Conservation (phyloP, 2,113 vertebrate genomes). For the Heteronetta atricapilla region DNA sequence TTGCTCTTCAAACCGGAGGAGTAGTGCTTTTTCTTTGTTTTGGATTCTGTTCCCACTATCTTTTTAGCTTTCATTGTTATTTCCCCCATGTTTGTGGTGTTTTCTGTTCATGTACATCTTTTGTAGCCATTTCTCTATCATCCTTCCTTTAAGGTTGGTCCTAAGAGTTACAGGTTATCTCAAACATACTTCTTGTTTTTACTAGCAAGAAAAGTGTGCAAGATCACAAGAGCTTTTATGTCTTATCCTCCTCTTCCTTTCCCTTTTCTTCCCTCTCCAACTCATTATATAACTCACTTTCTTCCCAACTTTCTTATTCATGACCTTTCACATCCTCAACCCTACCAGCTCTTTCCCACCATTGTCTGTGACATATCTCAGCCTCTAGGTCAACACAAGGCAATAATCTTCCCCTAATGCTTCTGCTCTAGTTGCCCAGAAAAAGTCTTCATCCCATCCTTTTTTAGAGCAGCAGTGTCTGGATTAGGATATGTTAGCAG, state of each 20-base stretch:
- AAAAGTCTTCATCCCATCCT: background rate
- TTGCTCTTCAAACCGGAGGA: background rate
- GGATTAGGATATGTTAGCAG: background rate
- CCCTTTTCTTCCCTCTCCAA: background rate
- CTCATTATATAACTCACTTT: background rate
- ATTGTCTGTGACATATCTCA: background rate
- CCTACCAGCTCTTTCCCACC: background rate
- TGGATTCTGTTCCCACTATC: background rate
- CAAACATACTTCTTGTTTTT: background rate
- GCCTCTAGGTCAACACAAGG: background rate
- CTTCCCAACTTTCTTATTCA: background rate
- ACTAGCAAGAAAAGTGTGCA: background rate
- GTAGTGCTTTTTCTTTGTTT: background rate
- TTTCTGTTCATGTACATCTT: background rate
- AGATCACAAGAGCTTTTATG: background rate
- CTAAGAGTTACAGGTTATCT: background rate
- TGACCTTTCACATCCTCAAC: background rate
- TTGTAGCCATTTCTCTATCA: background rate
- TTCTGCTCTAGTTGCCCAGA: background rate
- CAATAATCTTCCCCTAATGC: background rate
- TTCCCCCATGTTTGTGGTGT: background rate
- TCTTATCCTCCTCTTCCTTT: background rate
- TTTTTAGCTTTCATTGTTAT: background rate
- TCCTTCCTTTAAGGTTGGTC: background rate
- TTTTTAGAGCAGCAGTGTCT: background rate